phyloP scores from a whole-genome alignment of 2,888 invertebrate species.

The Orgyia antiqua region DNA sequence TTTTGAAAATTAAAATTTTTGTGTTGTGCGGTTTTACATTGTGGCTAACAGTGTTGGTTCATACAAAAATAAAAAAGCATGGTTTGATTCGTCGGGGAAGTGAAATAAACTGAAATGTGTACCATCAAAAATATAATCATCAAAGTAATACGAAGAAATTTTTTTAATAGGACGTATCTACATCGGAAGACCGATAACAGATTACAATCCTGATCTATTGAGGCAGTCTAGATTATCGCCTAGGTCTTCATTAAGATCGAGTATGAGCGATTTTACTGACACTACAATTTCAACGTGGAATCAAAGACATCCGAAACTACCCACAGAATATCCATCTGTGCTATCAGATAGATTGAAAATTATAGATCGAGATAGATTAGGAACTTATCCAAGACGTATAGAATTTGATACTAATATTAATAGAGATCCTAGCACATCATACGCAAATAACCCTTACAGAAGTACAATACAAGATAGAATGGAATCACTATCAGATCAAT shows the following conservation, averaged over 20 bases:
- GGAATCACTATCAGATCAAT: constrained; percentile 60
- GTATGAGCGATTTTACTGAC: constrained; percentile 72
- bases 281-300: constrained; percentile 73
- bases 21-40: no score
- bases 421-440: constrained; percentile 56
- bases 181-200: constrained; percentile 65
- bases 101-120: constrained; percentile 76
- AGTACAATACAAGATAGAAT: constrained; percentile 53
- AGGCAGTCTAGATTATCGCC: constrained; percentile 58
- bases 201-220: constrained; percentile 66
- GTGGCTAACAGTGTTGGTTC: constrained; percentile 62
- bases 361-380: constrained; percentile 52
- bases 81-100: constrained; percentile 41
- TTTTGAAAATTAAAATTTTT: constrained; percentile 21
- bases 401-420: constrained; percentile 60
- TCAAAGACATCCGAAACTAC: constrained; percentile 47
- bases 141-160: constrained; percentile 19
- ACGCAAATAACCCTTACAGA: constrained; percentile 53
- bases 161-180: constrained; percentile 57
- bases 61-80: constrained; percentile 44
- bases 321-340: constrained; percentile 65
- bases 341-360: constrained; percentile 61
- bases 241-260: constrained; percentile 66
- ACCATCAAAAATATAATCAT: constrained; percentile 16
- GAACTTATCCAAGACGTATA: constrained; percentile 53